Evolutionary conservation across 2,888 invertebrate genomes (phyloP).

Genomic region (Phalangium opilio): DNA sequence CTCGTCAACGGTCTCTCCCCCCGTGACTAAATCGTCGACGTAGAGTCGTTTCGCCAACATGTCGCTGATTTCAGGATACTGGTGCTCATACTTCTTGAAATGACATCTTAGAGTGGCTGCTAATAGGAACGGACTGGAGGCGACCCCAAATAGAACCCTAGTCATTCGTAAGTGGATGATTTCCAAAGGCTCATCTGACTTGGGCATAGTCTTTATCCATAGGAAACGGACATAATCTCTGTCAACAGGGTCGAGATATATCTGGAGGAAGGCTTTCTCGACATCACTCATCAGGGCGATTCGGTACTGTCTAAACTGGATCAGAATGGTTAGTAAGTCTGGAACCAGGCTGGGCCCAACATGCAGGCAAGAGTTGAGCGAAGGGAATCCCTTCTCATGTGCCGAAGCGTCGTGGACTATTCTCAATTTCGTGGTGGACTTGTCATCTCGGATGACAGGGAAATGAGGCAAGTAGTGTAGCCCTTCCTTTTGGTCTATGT

Average conservation of each 20-base stretch:
- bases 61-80: background rate
- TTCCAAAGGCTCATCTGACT: too few relatives aligned
- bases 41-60: slow-evolving; percentile 1
- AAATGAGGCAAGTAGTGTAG: slow-evolving; percentile 16
- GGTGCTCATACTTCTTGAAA: background rate
- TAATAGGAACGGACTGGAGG: slow-evolving; percentile 3
- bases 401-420: slow-evolving; percentile 17
- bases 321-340: slow-evolving; percentile 25
- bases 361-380: slow-evolving; percentile 26
- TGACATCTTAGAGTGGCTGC: slow-evolving; percentile 1
- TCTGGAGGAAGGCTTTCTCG: slow-evolving; percentile 29
- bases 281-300: slow-evolving; percentile 28
- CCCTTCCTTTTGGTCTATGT: too few relatives aligned
- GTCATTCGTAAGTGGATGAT: background rate
- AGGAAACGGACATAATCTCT: slow-evolving; percentile 27
- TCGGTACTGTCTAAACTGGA: slow-evolving; percentile 23
- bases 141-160: slow-evolving; percentile 1
- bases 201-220: slow-evolving; percentile 23
- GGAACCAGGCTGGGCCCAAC: slow-evolving; percentile 27
- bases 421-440: slow-evolving; percentile 14
- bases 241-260: slow-evolving; percentile 22
- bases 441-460: slow-evolving; percentile 9
- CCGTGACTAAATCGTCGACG: slow-evolving; percentile 1
- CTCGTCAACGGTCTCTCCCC: background rate
- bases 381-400: slow-evolving; percentile 7